A percentile compares a stretch with the other conserved stretches of the same genome.
Conservation (phyloP, 2,888 invertebrate genomes). For the Bedellia somnulentella region DNA sequence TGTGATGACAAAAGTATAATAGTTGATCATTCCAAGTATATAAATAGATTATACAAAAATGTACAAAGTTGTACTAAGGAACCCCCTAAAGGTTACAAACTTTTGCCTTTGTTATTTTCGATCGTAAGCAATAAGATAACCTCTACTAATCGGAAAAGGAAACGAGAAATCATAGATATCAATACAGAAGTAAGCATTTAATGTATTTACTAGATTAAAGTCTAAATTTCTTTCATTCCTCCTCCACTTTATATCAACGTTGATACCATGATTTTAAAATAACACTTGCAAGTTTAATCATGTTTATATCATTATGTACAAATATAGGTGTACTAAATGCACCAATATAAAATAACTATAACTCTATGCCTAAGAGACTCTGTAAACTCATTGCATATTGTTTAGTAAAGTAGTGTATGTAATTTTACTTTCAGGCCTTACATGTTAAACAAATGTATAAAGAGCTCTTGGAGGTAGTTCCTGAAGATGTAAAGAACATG, state of each 20-base stretch:
- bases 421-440: constrained; percentile 24
- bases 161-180: background rate
- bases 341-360: too few relatives aligned
- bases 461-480: constrained; percentile 17
- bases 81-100: background rate
- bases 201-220: background rate
- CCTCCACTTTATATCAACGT: background rate
- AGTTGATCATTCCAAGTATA: background rate
- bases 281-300: background rate
- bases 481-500: constrained; percentile 14
- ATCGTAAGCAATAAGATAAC: background rate
- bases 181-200: background rate
- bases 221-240: background rate
- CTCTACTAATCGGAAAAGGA: too few relatives aligned
- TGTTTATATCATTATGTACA: too few relatives aligned
- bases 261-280: background rate
- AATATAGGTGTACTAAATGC: too few relatives aligned
- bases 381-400: too few relatives aligned
- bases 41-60: background rate
- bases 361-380: too few relatives aligned
- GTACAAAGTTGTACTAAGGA: background rate
- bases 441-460: constrained; percentile 21
- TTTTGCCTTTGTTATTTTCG: background rate
- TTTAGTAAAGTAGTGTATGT: too few relatives aligned
- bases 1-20: background rate